A percentile compares a stretch with the other conserved stretches of the same genome.
Evolutionary conservation across 35 echinoderm and acorn worm genomes (phyloP).

Genomic region (Amphiura filiformis): DNA sequence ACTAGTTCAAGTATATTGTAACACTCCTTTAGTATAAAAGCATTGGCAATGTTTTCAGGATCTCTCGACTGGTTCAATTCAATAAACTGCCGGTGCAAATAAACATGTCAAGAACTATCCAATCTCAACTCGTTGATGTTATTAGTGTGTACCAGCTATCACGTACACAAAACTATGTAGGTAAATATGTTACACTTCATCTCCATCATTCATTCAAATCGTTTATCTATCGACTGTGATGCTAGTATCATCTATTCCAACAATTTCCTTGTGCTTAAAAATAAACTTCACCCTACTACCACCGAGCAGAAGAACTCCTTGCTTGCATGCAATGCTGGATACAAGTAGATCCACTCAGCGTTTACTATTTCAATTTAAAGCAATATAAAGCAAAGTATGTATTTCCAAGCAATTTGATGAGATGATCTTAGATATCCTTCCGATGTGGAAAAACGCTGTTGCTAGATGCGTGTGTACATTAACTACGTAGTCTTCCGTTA

Average conservation of each 20-base stretch:
- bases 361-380: not conserved
- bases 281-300: not conserved
- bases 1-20: not conserved
- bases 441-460: not conserved
- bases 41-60: no score
- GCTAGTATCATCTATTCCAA: not conserved
- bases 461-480: not conserved
- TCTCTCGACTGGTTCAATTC: no score
- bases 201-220: not conserved
- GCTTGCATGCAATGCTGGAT: not conserved
- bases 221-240: not conserved
- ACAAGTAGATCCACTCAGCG: not conserved
- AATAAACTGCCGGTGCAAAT: no score
- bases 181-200: not conserved
- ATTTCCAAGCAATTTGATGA: not conserved
- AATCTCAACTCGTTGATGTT: not conserved
- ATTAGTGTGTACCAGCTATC: not conserved
- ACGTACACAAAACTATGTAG: not conserved
- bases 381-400: not conserved
- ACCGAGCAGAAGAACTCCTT: not conserved
- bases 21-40: no score
- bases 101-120: not conserved
- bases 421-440: constrained; percentile 2
- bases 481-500: not conserved
- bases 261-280: not conserved